These are phyloP conservation scores for Vombatus ursinus DNA, from an alignment of 2,113 vertebrate species.

Conservation along the genomic window DNA sequence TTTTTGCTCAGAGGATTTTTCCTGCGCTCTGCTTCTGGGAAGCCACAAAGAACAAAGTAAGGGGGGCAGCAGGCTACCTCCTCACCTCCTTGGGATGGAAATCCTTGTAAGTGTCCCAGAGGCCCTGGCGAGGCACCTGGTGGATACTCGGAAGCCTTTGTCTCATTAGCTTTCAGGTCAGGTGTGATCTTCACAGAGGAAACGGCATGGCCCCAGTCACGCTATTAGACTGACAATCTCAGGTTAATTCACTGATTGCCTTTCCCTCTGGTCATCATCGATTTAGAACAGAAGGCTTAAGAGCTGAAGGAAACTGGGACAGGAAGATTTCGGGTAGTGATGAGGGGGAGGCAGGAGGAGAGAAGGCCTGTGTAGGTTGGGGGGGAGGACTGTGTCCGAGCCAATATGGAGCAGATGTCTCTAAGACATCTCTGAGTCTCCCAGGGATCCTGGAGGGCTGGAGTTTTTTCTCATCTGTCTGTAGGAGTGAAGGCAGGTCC, in stretches of 20 bases:
- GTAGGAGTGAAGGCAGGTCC: neutral
- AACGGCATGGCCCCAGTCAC: constrained; percentile 24
- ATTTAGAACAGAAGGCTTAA: constrained; percentile 39
- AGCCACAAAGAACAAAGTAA: neutral
- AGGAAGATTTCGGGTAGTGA: constrained; percentile 34
- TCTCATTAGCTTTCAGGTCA: constrained; percentile 37
- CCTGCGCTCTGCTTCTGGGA: neutral
- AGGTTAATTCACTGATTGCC: constrained; percentile 52
- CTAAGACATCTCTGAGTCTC: neutral
- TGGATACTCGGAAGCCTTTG: constrained; percentile 31
- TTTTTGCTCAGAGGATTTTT: neutral
- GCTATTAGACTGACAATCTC: constrained; percentile 60
- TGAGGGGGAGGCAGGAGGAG: neutral
- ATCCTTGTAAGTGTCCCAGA: neutral
- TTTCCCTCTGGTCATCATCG: constrained; percentile 28
- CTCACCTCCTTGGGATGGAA: neutral
- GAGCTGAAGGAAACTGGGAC: constrained; percentile 27
- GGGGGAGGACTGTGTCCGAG: neutral
- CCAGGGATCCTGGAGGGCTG: neutral
- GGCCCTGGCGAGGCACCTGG: neutral
- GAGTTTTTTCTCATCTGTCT: too few species aligned
- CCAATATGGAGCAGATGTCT: neutral
- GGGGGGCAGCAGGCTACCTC: too few species aligned
- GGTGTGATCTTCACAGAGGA: constrained; percentile 24
- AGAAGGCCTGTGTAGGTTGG: neutral